Evolutionary conservation across 1,140 invertebrate genomes (phyloP), one percentile per base, ranked within the genome.

Genomic region (Drosophila sechellia): DNA sequence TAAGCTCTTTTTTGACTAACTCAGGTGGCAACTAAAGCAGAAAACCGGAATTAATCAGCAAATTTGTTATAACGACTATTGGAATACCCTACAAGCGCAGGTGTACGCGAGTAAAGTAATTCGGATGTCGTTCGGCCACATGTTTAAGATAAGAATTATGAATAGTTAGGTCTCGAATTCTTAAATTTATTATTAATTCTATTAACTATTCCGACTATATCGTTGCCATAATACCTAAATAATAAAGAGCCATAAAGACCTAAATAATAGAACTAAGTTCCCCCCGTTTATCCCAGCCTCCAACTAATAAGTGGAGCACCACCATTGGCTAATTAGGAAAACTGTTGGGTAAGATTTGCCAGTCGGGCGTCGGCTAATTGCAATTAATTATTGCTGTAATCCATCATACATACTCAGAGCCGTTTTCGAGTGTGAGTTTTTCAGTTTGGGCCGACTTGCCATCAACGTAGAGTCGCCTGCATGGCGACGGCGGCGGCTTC

Each of bases 321-420:
- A 35, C 34, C 45, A 52, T 13, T 50, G 35, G 48, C 48, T 40
- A 65, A 43, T 45, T 75, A 56, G 57, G 46, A 22, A 34, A 5
- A 55, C 50, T 69, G 40, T 48, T 46, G 49, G 20, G n/a, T 42
- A 37, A 52, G 68, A 55, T 40, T 77, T 25, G 42, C 53, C 77
- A 79, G 63, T 71, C 70, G 59, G 77, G 50, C 56, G 56, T 58
- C 60, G 56, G 35, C 70, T 86, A 83, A 86, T 87, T 86, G 83
- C 83, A 87, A 86, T 86, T 87, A 86, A 87, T 87, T 83, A 87
- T 87, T 83, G 65, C 74, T 69, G 79, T 83, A 87, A 86, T 86
- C 83, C 83, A 86, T 86, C 83, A 86, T 68, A 81, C 35, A 25
- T 25, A 74, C 34, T 57, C 60, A 54, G 31, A 57, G 53, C 46